Evolutionary conservation across 2,113 vertebrate species (phyloP), one percentile per base, ranked within the genome.

Genomic region (Oncorhynchus mykiss): DNA sequence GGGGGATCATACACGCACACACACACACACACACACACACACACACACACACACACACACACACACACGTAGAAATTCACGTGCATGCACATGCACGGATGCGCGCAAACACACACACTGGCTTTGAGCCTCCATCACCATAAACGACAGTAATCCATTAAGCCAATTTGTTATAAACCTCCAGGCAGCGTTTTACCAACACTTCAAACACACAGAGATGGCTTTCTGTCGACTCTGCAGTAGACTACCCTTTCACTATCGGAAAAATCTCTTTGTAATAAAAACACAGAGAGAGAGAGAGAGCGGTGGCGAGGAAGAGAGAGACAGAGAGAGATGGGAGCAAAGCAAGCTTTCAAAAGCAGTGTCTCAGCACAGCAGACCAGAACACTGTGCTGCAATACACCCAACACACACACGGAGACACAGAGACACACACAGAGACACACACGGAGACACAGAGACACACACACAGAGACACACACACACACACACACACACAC

Each of bases 161-260:
- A 88, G 82, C 86, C 88, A 89, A 93, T 91, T 90, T 92, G 88
- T 90, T 88, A 90, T 91, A 88, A 90, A 90, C 85, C 88, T 88
- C 83, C 67, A 79, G 85, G 90, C 87, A 64, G 72, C 82, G 83
- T 87, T 90, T 89, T 86, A 91, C 87, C 87, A 90, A 89, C 84
- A 82, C 84, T 81, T 89, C 84, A 86, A 84, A 87, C 82, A 84
- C 84, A 91, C 84, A 88, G 82, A 80, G 87, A 80, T 54, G 84
- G 88, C 84, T 87, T 85, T 83, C 85, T 87, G 89, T 83, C 89
- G 85, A 89, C 88, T 90, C 86, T 78, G 85, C 87, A 88, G 84
- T 84, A 86, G 87, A 72, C 48, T 74, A 82, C 86, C 84, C 86
- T 78, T 86, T 86, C 34, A 39, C 83, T 88, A 83, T 89, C 88